These are phyloP conservation scores for Mayetiola destructor DNA, from an alignment of 2,888 invertebrate species.

Conservation along the genomic window DNA sequence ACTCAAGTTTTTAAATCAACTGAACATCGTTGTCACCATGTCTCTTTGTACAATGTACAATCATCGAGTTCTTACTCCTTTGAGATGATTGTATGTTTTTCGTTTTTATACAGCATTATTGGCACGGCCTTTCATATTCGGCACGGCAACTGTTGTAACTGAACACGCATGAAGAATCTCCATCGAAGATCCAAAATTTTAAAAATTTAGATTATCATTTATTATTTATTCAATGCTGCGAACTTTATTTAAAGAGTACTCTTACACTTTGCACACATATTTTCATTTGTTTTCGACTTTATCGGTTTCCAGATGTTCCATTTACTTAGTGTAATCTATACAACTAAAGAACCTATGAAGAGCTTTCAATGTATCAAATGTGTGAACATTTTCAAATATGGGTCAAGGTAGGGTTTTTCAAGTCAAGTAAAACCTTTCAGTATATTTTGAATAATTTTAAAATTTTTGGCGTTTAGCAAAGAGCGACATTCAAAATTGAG, in stretches of 20 bases:
- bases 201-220: constrained; percentile 13
- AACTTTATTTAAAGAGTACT: constrained; percentile 5
- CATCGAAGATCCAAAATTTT: constrained; percentile 1
- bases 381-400: constrained; percentile 8
- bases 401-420: constrained; percentile 12
- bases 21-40: background rate
- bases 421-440: too few species aligned
- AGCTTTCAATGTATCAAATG: background rate
- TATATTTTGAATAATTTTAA: too few species aligned
- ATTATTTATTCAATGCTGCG: constrained; percentile 8
- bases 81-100: background rate
- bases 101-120: too few species aligned
- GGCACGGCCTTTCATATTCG: background rate
- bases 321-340: too few species aligned
- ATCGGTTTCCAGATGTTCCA: background rate
- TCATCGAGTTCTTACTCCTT: background rate
- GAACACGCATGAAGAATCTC: background rate
- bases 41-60: background rate
- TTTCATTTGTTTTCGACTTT: too few species aligned
- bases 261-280: too few species aligned
- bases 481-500: too few species aligned
- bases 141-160: background rate
- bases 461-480: too few species aligned
- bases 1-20: too few species aligned
- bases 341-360: too few species aligned